phyloP scores from a whole-genome alignment of 2,888 invertebrate genomes.

The Cheilosia grossa region DNA sequence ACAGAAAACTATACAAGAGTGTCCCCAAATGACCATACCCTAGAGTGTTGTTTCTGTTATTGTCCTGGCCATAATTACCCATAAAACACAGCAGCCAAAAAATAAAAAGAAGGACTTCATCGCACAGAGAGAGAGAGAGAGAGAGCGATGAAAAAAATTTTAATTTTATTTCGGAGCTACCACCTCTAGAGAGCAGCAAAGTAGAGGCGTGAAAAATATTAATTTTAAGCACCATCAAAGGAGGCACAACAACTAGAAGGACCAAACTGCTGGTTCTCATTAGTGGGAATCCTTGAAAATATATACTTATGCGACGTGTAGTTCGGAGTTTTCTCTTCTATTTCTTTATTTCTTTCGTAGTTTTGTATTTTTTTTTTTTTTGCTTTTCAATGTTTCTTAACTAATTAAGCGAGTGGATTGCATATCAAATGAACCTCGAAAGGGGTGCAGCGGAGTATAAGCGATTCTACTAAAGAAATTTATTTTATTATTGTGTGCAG shows the following conservation, averaged over 20 bases:
- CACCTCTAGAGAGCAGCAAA: constrained; percentile 9
- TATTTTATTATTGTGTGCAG: constrained; percentile 40
- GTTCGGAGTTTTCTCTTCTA: background rate
- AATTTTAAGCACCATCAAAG: constrained; percentile 52
- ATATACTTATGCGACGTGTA: constrained; percentile 21
- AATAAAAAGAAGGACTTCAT: constrained; percentile 1
- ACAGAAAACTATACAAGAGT: constrained; percentile 42
- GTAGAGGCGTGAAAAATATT: constrained; percentile 68
- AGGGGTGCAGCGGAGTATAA: background rate
- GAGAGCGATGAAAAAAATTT: constrained; percentile 19
- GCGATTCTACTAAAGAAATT: constrained; percentile 1
- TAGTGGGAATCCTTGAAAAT: constrained; percentile 59
- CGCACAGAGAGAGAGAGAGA: no score
- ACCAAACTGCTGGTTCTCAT: constrained; percentile 43
- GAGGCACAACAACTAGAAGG: constrained; percentile 7
- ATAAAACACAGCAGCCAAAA: constrained; percentile 7
- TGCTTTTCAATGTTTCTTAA: constrained; percentile 38
- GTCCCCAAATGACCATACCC: constrained; percentile 50
- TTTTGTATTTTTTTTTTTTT: constrained; percentile 3
- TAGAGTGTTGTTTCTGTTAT: constrained; percentile 20
- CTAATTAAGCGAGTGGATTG: constrained; percentile 57
- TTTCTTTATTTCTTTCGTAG: background rate
- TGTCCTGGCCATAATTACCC: constrained; percentile 64
- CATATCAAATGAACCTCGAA: constrained; percentile 20
- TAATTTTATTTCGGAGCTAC: constrained; percentile 51